A percentile compares a stretch with the other conserved stretches of the same genome.
Evolutionary conservation across 2,113 vertebrate genomes (phyloP).

Genomic region (Salvelinus fontinalis): DNA sequence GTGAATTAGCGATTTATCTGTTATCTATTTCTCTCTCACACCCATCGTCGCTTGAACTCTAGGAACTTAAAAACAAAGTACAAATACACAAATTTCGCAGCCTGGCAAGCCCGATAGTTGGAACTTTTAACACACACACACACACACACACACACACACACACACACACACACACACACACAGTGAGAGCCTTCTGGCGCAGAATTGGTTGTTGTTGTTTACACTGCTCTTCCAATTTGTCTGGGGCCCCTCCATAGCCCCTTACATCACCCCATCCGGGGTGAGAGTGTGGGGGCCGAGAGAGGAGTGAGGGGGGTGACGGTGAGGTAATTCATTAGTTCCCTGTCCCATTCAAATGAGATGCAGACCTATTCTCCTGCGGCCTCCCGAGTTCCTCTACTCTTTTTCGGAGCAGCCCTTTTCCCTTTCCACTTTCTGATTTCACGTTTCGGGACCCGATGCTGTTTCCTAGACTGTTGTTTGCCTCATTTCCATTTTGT

Average conservation of each 20-base stretch:
- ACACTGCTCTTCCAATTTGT: slow-evolving; percentile 73
- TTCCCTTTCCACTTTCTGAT: slow-evolving; percentile 54
- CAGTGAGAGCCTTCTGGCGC: slow-evolving; percentile 21
- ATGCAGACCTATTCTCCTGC: slow-evolving; percentile 55
- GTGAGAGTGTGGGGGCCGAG: slow-evolving; percentile 46
- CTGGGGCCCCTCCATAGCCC: slow-evolving; percentile 56
- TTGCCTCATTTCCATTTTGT: slow-evolving; percentile 50
- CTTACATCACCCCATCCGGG: slow-evolving; percentile 71
- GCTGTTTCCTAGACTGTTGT: slow-evolving; percentile 37
- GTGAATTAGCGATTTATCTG: no score
- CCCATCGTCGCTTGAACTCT: no score
- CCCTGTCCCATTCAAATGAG: slow-evolving; percentile 60
- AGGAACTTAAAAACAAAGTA: no score
- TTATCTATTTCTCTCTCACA: no score
- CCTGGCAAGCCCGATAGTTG: no score
- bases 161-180: slow-evolving; percentile 20
- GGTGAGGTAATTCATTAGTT: slow-evolving; percentile 73
- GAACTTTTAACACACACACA: slow-evolving; percentile 15
- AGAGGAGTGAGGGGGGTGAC: slow-evolving; percentile 46
- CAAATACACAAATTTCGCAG: no score
- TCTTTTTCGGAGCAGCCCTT: slow-evolving; percentile 33
- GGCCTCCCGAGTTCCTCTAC: slow-evolving; percentile 12
- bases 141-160: slow-evolving; percentile 22
- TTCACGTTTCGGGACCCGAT: slow-evolving; percentile 34
- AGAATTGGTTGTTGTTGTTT: slow-evolving; percentile 64